Evolutionary conservation across 2,797 vertebrate genomes (phyloP).

Genomic region (Sparus aurata): DNA sequence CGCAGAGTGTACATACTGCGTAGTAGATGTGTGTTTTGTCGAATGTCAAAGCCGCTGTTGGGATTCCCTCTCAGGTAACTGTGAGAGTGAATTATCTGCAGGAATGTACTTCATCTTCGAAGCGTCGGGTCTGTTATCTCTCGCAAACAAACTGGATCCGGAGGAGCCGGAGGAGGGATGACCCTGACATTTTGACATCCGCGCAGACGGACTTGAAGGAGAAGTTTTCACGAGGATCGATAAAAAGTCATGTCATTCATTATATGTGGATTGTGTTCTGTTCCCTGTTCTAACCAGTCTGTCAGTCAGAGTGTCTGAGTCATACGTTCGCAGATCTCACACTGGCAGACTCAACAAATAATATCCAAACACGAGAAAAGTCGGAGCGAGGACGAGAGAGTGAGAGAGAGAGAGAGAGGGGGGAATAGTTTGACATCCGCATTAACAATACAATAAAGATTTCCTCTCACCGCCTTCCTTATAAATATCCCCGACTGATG

Average conservation of each 20-base stretch:
- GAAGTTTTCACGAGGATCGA: constrained; percentile 18
- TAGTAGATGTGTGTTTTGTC: constrained; percentile 27
- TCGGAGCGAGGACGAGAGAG: constrained; percentile 10
- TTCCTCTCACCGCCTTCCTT: constrained; percentile 42
- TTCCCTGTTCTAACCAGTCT: constrained; percentile 11
- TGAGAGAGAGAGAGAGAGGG: constrained; percentile 1
- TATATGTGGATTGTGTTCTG: constrained; percentile 4
- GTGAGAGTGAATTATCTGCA: neutral
- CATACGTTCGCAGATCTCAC: constrained; percentile 19
- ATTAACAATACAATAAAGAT: constrained; percentile 28
- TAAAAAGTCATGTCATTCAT: constrained; percentile 23
- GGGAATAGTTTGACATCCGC: constrained; percentile 28
- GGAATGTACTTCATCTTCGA: neutral
- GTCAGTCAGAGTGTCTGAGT: constrained; percentile 25
- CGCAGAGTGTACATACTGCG: constrained; percentile 13
- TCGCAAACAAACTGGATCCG: constrained; percentile 2
- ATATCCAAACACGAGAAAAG: constrained; percentile 25
- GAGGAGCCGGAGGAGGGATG: neutral
- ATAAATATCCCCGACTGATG: constrained; percentile 15
- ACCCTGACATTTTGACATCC: constrained; percentile 25
- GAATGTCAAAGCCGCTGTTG: constrained; percentile 31
- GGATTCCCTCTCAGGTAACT: constrained; percentile 28
- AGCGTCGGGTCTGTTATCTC: neutral
- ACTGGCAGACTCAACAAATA: constrained; percentile 31
- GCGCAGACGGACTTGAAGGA: neutral